Percentiles rank a stretch among this genome's conserved stretches.
Evolutionary conservation across 2,113 vertebrate species (phyloP).

Genomic region (Actenoides hombroni): DNA sequence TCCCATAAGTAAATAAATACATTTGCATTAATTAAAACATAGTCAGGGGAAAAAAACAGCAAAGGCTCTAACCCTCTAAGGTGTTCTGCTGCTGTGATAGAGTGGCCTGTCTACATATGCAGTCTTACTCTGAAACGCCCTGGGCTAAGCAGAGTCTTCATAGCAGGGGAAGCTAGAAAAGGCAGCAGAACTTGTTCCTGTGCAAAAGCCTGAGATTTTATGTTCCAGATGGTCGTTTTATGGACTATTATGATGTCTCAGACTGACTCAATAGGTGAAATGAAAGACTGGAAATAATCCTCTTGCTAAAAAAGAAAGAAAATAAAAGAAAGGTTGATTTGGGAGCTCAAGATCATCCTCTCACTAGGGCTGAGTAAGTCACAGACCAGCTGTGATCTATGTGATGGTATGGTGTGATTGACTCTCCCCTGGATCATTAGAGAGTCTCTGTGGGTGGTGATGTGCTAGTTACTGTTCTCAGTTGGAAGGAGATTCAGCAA

Average conservation of each 20-base stretch:
- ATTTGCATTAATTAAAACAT: neutral
- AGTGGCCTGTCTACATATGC: neutral
- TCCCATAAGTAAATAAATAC: neutral
- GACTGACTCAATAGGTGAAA: slow-evolving; percentile 6
- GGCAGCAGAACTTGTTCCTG: neutral
- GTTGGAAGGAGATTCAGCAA: slow-evolving; percentile 37
- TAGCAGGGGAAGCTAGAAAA: neutral
- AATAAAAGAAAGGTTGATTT: neutral
- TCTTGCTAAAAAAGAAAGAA: neutral
- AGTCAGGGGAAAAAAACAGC: neutral
- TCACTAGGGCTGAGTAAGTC: neutral
- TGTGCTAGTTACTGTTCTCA: slow-evolving; percentile 43
- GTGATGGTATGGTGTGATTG: slow-evolving; percentile 20
- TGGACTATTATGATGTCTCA: neutral
- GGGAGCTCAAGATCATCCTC: neutral
- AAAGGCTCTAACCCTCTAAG: neutral
- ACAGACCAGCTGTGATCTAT: slow-evolving; percentile 22
- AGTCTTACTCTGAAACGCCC: neutral
- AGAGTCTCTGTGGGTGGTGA: slow-evolving; percentile 20
- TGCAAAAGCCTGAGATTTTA: slow-evolving; percentile 7
- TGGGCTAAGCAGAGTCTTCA: neutral
- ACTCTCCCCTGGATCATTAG: slow-evolving; percentile 35
- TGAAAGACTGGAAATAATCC: neutral
- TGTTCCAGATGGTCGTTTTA: slow-evolving; percentile 37
- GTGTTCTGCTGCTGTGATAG: neutral